phyloP scores from a whole-genome alignment of 2,888 invertebrate species.

The Drosophila ezoana region DNA sequence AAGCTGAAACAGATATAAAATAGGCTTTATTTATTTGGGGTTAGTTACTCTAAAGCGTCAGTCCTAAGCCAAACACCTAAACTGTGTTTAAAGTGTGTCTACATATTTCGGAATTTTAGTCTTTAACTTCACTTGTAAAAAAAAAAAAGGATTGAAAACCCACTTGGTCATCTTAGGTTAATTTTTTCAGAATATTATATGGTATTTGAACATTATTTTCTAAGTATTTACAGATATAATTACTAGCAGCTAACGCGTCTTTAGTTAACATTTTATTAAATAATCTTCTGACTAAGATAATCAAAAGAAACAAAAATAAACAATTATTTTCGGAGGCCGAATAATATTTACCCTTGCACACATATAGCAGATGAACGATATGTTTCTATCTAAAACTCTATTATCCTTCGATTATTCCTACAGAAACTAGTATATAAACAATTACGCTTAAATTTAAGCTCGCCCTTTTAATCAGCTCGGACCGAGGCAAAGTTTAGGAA shows the following conservation, averaged over 20 bases:
- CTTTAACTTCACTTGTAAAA: no score
- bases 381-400: neutral
- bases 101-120: no score
- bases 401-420: neutral
- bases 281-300: conserved; percentile 7
- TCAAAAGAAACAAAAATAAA: conserved; percentile 6
- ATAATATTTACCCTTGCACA: neutral
- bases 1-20: neutral
- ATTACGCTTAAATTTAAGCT: neutral
- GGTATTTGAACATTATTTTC: conserved; percentile 14
- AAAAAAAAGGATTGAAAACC: no score
- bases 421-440: neutral
- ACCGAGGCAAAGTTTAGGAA: no score
- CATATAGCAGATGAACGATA: neutral
- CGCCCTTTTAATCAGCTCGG: no score
- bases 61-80: no score
- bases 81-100: no score
- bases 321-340: conserved; percentile 6
- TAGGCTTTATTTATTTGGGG: neutral
- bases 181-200: no score
- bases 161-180: no score
- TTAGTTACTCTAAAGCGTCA: no score
- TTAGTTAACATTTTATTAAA: no score
- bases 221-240: conserved; percentile 29
- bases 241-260: conserved; percentile 31